Evolutionary conservation across 2,113 vertebrate genomes (phyloP).

Genomic region (Arenaria interpres): DNA sequence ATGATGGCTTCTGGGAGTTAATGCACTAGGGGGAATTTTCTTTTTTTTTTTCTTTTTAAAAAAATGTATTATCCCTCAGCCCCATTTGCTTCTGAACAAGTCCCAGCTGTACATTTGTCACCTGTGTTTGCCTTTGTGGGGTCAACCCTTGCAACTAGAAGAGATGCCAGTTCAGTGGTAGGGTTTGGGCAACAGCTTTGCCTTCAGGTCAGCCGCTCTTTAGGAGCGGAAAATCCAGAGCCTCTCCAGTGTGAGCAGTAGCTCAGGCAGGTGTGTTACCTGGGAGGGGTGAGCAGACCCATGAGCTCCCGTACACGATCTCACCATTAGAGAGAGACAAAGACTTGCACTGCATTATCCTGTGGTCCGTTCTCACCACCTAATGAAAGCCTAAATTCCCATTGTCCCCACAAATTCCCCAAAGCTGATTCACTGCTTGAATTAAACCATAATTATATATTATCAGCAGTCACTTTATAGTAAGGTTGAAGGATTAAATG

Average conservation of each 20-base stretch:
- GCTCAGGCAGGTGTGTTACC: background rate
- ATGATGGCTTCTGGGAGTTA: background rate
- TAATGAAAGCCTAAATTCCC: conserved; percentile 1
- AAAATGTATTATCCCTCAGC: background rate
- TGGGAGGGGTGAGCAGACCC: background rate
- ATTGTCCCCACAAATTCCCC: conserved; percentile 8
- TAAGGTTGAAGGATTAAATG: conserved; percentile 53
- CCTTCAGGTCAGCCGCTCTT: background rate
- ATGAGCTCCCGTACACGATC: background rate
- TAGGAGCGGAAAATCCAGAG: background rate
- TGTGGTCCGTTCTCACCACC: background rate
- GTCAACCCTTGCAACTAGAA: background rate
- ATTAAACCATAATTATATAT: conserved; percentile 50
- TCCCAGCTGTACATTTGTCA: background rate
- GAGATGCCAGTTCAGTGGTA: background rate
- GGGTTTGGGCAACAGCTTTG: background rate
- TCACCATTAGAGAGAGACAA: background rate
- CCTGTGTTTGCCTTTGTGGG: background rate
- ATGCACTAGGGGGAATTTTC: background rate
- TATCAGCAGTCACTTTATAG: conserved; percentile 48
- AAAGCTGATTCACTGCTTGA: background rate
- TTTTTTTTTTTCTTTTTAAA: background rate
- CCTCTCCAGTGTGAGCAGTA: background rate
- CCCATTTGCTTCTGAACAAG: background rate
- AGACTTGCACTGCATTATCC: background rate